Base-by-base conservation (phyloP, 53 echinoderm and acorn worm species). In the Holothuria leucospilota region DNA sequence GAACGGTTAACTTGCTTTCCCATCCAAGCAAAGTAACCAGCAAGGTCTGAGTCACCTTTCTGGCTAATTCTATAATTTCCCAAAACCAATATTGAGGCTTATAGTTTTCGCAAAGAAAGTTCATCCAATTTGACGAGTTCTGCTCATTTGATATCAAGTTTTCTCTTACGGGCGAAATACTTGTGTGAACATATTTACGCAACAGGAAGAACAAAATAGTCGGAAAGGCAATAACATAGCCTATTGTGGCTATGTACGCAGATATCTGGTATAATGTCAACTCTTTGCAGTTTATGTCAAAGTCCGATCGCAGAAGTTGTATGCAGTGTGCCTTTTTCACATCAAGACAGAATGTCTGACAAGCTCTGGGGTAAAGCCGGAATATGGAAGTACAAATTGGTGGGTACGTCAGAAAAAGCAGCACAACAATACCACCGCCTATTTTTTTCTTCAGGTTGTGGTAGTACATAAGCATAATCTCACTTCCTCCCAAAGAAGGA, bases 371-470 rank as follows among this genome's bases (percentile, higher is more conserved):
- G 41, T 88, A 62, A 9, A 92, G 65, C 0, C 53, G 51, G 28
- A 89, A 72, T 11, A 92, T 85, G 20, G 64, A 70, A 49, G 68
- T 71, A 27, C 85, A 89, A 18, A 72, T 39, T 12, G 82, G 65
- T 16, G 89, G 82, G 60, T 92, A 92, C 2, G 92, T 62, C 5
- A 92, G 18, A 62, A 85, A 92, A 25, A 92, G 89, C 71, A 85
- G 8, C 24, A 86, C 39, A 0, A 90, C 69, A 39, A 86, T 73
- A 64, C 88, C 5, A 10, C 24, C 8, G 27, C 7, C 12, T 8
- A 64, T 64, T 10, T 64, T 64, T 64, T 27, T 10, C 12, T 46
- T 46, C 46, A 46, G 3, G 46, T 46, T 46, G 46, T 11, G 46
- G 46, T 46, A 46, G 46, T 46, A 46, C 11, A 46, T 46, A 11